Conservation (phyloP, 2,888 invertebrate species). For the Drosophila mettleri region DNA sequence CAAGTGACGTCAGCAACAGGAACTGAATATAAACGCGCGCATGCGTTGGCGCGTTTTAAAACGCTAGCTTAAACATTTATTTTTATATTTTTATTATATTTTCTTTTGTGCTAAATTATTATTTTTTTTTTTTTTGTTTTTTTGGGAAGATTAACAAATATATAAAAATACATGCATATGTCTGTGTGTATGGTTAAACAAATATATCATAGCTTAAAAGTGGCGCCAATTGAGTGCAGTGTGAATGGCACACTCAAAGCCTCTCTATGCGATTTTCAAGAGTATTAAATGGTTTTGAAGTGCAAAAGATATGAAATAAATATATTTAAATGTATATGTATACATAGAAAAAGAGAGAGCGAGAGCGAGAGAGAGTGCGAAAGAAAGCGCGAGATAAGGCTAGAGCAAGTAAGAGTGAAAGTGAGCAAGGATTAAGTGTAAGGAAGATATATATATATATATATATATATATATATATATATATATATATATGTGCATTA, state of each 20-base stretch:
- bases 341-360: not conserved
- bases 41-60: slow-evolving; percentile 68
- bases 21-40: slow-evolving; percentile 66
- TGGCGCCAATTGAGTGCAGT: slow-evolving; percentile 6
- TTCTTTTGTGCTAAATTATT: not conserved
- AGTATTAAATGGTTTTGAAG: not conserved
- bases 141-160: slow-evolving; percentile 4
- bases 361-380: not conserved
- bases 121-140: slow-evolving; percentile 7
- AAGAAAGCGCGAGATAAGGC: not conserved
- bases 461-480: not conserved
- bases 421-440: not conserved
- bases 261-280: slow-evolving; percentile 12
- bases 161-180: not conserved
- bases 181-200: not conserved
- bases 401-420: not conserved
- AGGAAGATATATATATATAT: not conserved
- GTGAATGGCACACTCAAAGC: not conserved
- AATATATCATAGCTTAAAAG: slow-evolving; percentile 6
- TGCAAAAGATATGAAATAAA: not conserved
- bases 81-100: not conserved
- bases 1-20: slow-evolving; percentile 77
- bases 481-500: not conserved
- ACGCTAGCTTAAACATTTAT: slow-evolving; percentile 22
- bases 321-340: too few species aligned